These are phyloP conservation scores for Amblyraja radiata DNA, from an alignment of 2,797 vertebrate genomes.

Conservation along the genomic window DNA sequence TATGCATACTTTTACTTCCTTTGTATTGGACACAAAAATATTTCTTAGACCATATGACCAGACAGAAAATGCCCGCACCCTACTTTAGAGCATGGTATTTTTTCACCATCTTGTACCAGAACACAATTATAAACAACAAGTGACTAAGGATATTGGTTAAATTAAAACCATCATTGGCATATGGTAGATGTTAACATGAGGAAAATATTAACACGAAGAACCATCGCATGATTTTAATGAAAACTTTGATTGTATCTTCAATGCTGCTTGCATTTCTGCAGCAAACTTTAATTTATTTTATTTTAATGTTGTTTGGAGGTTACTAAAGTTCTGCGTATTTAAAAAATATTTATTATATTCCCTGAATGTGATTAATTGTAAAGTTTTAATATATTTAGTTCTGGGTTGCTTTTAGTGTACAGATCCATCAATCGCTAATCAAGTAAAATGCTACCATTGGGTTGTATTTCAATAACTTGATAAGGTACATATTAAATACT, in stretches of 20 bases:
- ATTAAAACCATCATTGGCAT: conserved; percentile 20
- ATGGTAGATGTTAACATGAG: conserved; percentile 33
- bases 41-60: conserved; percentile 17
- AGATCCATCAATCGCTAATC: background rate
- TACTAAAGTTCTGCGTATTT: background rate
- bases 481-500: background rate
- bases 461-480: background rate
- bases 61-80: conserved; percentile 38
- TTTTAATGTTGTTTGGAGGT: background rate
- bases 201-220: conserved; percentile 18
- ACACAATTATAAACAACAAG: conserved; percentile 19
- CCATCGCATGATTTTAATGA: background rate
- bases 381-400: background rate
- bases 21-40: conserved; percentile 35
- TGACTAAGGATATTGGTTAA: conserved; percentile 24
- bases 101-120: conserved; percentile 38
- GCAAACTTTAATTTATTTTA: background rate
- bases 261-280: background rate
- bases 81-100: conserved; percentile 19
- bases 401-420: background rate
- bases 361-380: background rate
- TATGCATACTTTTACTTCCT: conserved; percentile 14
- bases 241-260: conserved; percentile 12
- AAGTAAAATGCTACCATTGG: background rate
- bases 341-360: background rate